Conservation (phyloP, 2,888 invertebrate genomes). For the Heliconius ismenius region DNA sequence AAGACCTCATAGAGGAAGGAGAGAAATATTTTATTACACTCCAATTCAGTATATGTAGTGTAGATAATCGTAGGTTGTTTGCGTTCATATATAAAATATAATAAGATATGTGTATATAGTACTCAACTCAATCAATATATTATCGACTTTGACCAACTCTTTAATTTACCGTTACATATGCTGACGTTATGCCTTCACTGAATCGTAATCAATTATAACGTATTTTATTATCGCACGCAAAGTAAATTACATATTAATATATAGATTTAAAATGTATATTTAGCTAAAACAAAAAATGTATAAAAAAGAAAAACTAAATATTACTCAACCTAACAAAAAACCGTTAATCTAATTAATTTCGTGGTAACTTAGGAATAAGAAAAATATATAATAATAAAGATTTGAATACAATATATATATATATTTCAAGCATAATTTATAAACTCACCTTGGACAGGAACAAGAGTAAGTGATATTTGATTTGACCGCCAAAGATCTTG, state of each 20-base stretch:
- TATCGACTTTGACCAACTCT: neutral
- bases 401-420: neutral
- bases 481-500: constrained; percentile 98
- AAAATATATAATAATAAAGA: too few species aligned
- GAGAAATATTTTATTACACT: too few species aligned
- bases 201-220: constrained; percentile 18
- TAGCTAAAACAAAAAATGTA: neutral
- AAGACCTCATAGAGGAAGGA: too few species aligned
- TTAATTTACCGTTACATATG: constrained; percentile 10
- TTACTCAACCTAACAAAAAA: neutral
- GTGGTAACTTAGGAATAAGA: too few species aligned
- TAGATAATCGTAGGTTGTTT: too few species aligned
- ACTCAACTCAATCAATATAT: neutral
- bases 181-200: neutral
- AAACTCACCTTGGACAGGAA: constrained; percentile 91
- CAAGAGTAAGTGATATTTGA: constrained; percentile 97
- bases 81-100: neutral
- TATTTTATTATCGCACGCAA: neutral
- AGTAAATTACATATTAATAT: neutral
- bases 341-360: neutral
- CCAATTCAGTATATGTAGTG: too few species aligned
- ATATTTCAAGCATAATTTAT: neutral
- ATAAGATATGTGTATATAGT: neutral
- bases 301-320: neutral
- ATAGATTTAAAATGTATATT: neutral